These are phyloP conservation scores for Wiebesia pumilae DNA, from an alignment of 1,140 invertebrate genomes.

Conservation along the genomic window DNA sequence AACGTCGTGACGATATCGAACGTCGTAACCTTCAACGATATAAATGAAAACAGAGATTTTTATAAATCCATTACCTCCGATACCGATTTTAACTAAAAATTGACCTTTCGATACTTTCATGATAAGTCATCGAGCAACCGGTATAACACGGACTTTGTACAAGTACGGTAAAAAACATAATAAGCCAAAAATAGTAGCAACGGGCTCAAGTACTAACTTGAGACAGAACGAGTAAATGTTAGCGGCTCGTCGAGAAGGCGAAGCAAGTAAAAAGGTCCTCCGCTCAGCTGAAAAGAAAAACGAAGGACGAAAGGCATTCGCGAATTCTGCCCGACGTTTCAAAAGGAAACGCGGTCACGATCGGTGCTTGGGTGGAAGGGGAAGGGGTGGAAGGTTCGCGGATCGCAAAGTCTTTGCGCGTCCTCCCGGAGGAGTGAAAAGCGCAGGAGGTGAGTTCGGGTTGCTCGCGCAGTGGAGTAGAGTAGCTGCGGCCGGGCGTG, in stretches of 20 bases:
- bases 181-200: too few species aligned
- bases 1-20: too few species aligned
- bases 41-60: too few species aligned
- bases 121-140: too few species aligned
- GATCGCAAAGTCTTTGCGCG: not conserved
- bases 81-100: too few species aligned
- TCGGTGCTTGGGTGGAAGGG: not conserved
- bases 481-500: slow-evolving; percentile 44
- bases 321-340: not conserved
- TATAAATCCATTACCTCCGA: too few species aligned
- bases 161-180: too few species aligned
- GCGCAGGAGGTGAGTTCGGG: not conserved
- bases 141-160: too few species aligned
- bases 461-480: slow-evolving; percentile 30
- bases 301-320: not conserved
- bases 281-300: not conserved
- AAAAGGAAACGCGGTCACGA: not conserved
- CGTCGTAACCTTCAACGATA: too few species aligned
- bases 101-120: too few species aligned
- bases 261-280: not conserved
- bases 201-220: too few species aligned
- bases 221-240: too few species aligned
- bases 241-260: not conserved
- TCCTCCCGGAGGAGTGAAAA: not conserved
- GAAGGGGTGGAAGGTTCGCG: not conserved